Conservation (phyloP, 2,113 vertebrate species). For the Cavia porcellus region DNA sequence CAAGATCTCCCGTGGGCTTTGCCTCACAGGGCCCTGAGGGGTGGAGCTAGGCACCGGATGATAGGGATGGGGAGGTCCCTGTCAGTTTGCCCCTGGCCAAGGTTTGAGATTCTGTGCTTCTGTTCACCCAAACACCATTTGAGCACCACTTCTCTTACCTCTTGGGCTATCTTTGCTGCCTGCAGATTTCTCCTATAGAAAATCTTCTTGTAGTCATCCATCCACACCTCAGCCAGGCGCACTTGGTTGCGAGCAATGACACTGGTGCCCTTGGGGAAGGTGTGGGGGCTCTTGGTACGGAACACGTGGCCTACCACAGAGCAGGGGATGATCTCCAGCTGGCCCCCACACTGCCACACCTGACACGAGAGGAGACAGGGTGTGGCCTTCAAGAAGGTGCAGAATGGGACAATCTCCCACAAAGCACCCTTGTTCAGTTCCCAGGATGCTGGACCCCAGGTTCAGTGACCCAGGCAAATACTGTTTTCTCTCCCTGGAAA, state of each 20-base stretch:
- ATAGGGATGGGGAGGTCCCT: neutral
- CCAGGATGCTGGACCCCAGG: neutral
- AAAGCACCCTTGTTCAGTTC: neutral
- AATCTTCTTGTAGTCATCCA: constrained; percentile 95
- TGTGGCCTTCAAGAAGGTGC: neutral
- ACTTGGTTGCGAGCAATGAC: constrained; percentile 98
- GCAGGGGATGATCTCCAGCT: constrained; percentile 96
- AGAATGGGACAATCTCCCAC: neutral
- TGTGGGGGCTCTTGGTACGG: constrained; percentile 97
- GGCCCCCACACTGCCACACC: constrained; percentile 98
- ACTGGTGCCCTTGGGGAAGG: constrained; percentile 96
- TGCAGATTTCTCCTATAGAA: constrained; percentile 95
- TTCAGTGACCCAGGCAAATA: neutral
- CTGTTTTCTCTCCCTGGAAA: neutral
- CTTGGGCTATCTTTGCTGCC: constrained; percentile 92
- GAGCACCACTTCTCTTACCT: constrained; percentile 86
- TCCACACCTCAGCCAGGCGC: constrained; percentile 98
- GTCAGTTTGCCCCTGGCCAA: neutral
- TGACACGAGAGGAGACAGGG: constrained; percentile 70
- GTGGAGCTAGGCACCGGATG: neutral
- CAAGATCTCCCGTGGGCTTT: neutral
- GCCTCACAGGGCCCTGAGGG: neutral
- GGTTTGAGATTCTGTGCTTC: neutral
- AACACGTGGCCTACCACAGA: constrained; percentile 98
- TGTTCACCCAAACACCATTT: neutral